Base-by-base conservation (phyloP, 2,888 invertebrate genomes). In the Euzetes globulus region DNA sequence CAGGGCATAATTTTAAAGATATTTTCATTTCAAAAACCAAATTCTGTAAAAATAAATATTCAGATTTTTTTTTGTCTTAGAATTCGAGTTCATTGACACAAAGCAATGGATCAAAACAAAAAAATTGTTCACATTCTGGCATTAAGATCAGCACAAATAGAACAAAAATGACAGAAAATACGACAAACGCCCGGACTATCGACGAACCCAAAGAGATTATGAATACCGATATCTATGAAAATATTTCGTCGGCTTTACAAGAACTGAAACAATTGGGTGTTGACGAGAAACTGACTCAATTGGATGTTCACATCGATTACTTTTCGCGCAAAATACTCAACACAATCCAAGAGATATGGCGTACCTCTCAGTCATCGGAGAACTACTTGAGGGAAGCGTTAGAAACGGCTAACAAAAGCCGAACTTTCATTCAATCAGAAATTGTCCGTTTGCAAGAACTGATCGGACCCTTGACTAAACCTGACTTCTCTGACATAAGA, bases 281-380 rank as follows among this genome's bases (percentile, higher is more conserved):
- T 11, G 76, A 78, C 41, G 75, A 77, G 5, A 78, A 75, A 72
- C 77, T 78, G 52, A 70, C 74, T 29, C 77, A 79, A 55, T 71
- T 79, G 25, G 79, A 79, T 55, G 70, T 74, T 0, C 77, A 79
- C 22, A 75, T 79, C 11, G 79, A 79, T 73, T 75, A 75, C 50
- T 78, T 77, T 50, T 77, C 77, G 11, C 60, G 76, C 7, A 79
- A 88, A 88, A 86, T 87, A 52, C 86, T 86, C 79, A 88, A 88
- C 77, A 87, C 88, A 80, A 87, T 87, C 80, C 85, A 86, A 52
- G 88, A 88, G 79, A 84, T 88, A 73, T 87, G 87, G 86, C 86
- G 86, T 73, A 84, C 86, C 15, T 84, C 86, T 0, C 80, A 85
- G 72, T 81, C 78, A 5, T 74, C 82, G 17, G 82, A 82, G 77